These are phyloP conservation scores for Tortricodes alternella DNA, from an alignment of 2,888 invertebrate genomes.

Conservation along the genomic window DNA sequence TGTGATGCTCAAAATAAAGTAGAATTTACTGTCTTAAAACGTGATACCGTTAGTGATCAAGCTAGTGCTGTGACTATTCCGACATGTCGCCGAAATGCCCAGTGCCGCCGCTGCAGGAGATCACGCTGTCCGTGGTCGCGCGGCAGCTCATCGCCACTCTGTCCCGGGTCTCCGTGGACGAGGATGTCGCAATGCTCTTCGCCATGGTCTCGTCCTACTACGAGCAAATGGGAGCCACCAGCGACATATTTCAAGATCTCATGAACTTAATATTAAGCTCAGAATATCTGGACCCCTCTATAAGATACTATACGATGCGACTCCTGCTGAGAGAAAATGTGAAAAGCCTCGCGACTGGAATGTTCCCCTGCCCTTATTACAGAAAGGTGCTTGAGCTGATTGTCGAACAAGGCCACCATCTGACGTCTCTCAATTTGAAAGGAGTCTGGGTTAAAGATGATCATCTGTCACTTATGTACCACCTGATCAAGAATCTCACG, in stretches of 20 bases:
- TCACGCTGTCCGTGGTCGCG: constrained; percentile 83
- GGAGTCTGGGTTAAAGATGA: constrained; percentile 89
- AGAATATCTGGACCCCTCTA: constrained; percentile 86
- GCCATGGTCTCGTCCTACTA: constrained; percentile 84
- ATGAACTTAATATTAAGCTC: constrained; percentile 85
- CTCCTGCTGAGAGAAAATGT: constrained; percentile 86
- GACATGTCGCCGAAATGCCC: constrained; percentile 85
- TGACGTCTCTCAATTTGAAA: constrained; percentile 86
- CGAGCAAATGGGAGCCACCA: constrained; percentile 84
- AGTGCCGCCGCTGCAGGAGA: constrained; percentile 83
- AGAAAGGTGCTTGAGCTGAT: constrained; percentile 86
- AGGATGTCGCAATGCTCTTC: constrained; percentile 82
- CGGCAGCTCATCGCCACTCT: constrained; percentile 84
- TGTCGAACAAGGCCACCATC: constrained; percentile 83
- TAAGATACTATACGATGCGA: constrained; percentile 85
- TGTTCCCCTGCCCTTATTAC: constrained; percentile 88
- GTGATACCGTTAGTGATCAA: constrained; percentile 46
- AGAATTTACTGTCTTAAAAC: constrained; percentile 44
- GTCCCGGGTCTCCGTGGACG: constrained; percentile 83
- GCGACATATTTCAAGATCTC: constrained; percentile 87
- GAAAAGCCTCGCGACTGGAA: constrained; percentile 85
- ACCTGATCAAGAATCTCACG: constrained; percentile 82
- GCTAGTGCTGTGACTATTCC: constrained; percentile 44
- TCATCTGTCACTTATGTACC: constrained; percentile 84
- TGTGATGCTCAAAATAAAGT: constrained; percentile 65